Evolutionary conservation across 1,140 invertebrate genomes (phyloP).

Genomic region (Bombus confusus): DNA sequence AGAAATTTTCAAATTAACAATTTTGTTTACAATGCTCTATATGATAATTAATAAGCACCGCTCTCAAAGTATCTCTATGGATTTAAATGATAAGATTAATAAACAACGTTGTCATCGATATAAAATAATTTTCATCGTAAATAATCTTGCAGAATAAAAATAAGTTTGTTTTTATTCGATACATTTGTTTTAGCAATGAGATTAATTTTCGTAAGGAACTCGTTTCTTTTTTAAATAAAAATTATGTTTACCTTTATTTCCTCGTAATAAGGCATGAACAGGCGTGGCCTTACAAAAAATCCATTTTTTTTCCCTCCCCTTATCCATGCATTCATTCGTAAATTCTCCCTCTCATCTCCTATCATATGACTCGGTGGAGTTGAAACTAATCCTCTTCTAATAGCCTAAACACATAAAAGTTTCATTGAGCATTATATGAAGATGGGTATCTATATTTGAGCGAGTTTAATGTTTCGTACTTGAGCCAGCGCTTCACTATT

Average conservation of each 20-base stretch:
- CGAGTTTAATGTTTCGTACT: conserved; percentile 68
- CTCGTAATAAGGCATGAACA: conserved; percentile 97
- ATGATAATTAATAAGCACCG: neutral
- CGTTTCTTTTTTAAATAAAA: neutral
- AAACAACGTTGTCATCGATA: neutral
- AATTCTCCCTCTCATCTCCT: conserved; percentile 87
- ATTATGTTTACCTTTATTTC: conserved; percentile 91
- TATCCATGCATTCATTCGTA: conserved; percentile 93
- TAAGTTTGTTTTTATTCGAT: neutral
- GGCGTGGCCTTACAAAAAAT: conserved; percentile 91
- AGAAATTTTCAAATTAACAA: neutral
- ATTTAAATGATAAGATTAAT: neutral
- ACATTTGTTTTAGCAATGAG: neutral
- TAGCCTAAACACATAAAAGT: conserved; percentile 82
- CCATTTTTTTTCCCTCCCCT: conserved; percentile 90
- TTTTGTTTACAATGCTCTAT: neutral
- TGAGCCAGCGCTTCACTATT: conserved; percentile 91
- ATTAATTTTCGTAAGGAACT: neutral
- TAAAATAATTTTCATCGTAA: neutral
- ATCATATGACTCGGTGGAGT: conserved; percentile 95
- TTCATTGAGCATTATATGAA: neutral
- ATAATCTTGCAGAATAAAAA: neutral
- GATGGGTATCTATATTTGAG: neutral
- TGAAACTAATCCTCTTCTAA: conserved; percentile 92
- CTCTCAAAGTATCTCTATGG: neutral